Evolutionary conservation across 2,797 vertebrate genomes (phyloP), one percentile per base, ranked within the genome.

Genomic region (Miichthys miiuy): DNA sequence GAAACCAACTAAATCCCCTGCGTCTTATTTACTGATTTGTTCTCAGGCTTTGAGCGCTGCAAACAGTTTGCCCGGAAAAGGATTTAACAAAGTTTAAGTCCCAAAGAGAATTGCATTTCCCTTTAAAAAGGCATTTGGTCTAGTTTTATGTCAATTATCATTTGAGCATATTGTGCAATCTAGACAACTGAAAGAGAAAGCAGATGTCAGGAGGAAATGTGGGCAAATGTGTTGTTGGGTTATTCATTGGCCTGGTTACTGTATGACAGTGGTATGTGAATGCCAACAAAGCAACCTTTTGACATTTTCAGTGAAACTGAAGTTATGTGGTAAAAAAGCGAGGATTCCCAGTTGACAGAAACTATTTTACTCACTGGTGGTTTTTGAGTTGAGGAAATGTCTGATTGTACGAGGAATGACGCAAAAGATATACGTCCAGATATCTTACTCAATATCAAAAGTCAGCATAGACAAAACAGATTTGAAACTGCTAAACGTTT

Each of bases 181-280:
- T 25, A 72, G n/a, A 61, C 7, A 57, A 56, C 10, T 42, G 51
- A 88, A 91, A 87, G 44, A 79, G 75, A 84, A 77, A 84, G 46
- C n/a, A 54, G 11, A 68, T 1, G 9, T 56, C 16, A 23, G 5
- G 13, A 25, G 54, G 42, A 58, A 71, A 60, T 38, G 38, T 34
- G 41, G 47, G 16, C 6, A 48, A 38, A 58, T 4, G 51, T 20
- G 44, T n/a, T 2, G 7, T 0, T 27, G 16, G 1, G 68, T 83
- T 77, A 83, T 50, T 84, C 64, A 82, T 41, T 73, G 42, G 85
- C 68, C 47, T 0, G 1, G 25, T 46, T 42, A 64, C 51, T 51
- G 17, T 5, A 42, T 16, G 6, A 57, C 69, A 38, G 23, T 0
- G 5, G 17, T 57, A 18, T 6, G 54, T 38, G 54, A 54, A 1